phyloP scores from a whole-genome alignment of 1,140 invertebrate species.

The Philopotamus ludificatus region DNA sequence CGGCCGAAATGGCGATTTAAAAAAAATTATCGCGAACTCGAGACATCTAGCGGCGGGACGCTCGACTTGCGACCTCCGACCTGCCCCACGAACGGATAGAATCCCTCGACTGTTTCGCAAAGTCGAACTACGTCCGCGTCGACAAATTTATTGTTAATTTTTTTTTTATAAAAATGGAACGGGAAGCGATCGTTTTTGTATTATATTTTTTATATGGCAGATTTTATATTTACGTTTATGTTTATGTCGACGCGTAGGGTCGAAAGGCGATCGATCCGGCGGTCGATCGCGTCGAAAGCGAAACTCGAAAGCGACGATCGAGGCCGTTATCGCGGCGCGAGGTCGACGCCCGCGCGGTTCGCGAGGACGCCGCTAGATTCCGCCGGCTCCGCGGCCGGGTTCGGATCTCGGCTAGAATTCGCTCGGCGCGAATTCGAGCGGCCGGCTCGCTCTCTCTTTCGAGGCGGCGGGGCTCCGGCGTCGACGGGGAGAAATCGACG shows the following conservation, averaged over 20 bases:
- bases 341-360: conserved; percentile 16
- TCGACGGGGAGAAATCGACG: not conserved
- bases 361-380: conserved; percentile 15
- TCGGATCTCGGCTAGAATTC: conserved; percentile 9
- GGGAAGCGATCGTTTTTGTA: not conserved
- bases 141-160: not conserved
- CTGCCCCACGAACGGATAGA: not conserved
- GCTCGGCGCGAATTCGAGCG: not conserved
- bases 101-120: not conserved
- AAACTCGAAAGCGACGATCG: conserved; percentile 7
- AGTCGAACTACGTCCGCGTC: not conserved
- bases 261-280: not conserved
- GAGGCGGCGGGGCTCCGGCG: not conserved
- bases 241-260: not conserved
- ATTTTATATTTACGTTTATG: no score
- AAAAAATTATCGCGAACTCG: not conserved
- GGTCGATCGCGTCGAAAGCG: not conserved
- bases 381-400: not conserved
- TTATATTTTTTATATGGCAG: not conserved
- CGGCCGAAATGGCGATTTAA: no score
- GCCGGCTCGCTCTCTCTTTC: not conserved
- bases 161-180: not conserved
- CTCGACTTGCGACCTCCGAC: conserved; percentile 19
- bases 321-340: conserved; percentile 11
- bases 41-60: conserved; percentile 18